Evolutionary conservation across 2,888 invertebrate species (phyloP).

Genomic region (Tupiocoris notatus): DNA sequence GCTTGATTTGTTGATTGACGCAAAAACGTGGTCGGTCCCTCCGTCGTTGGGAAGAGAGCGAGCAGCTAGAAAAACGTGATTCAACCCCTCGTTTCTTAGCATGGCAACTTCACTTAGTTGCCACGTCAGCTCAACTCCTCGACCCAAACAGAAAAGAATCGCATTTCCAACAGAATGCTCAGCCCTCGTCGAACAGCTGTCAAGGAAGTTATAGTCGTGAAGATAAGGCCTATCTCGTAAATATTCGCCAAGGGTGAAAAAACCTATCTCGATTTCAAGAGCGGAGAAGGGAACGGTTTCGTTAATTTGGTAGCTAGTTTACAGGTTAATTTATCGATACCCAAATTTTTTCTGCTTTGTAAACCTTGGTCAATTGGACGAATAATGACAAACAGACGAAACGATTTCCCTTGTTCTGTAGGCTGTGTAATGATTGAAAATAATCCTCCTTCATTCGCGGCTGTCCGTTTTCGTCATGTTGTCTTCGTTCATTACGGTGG

Average conservation of each 20-base stretch:
- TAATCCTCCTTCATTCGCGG: too few species aligned
- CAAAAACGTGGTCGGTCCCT: slow-evolving; percentile 11
- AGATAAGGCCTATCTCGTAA: background rate
- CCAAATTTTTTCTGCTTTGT: too few species aligned
- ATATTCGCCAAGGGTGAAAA: background rate
- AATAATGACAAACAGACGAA: too few species aligned
- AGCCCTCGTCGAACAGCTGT: background rate
- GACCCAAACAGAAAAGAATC: background rate
- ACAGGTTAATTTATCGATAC: too few species aligned
- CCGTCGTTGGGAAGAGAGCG: background rate
- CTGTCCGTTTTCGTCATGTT: too few species aligned
- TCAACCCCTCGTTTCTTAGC: background rate
- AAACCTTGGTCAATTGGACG: too few species aligned
- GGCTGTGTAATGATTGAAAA: too few species aligned
- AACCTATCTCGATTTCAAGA: background rate
- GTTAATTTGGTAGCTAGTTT: too few species aligned
- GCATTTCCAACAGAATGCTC: background rate
- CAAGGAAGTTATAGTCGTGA: background rate
- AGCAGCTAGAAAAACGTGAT: too few species aligned
- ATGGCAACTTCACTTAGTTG: background rate
- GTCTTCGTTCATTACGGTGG: too few species aligned
- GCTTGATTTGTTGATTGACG: slow-evolving; percentile 31
- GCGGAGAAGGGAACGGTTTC: too few species aligned
- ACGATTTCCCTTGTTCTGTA: too few species aligned
- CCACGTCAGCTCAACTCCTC: background rate